These are phyloP conservation scores for Todiramphus chloris DNA, from an alignment of 2,113 vertebrate species.

Conservation along the genomic window DNA sequence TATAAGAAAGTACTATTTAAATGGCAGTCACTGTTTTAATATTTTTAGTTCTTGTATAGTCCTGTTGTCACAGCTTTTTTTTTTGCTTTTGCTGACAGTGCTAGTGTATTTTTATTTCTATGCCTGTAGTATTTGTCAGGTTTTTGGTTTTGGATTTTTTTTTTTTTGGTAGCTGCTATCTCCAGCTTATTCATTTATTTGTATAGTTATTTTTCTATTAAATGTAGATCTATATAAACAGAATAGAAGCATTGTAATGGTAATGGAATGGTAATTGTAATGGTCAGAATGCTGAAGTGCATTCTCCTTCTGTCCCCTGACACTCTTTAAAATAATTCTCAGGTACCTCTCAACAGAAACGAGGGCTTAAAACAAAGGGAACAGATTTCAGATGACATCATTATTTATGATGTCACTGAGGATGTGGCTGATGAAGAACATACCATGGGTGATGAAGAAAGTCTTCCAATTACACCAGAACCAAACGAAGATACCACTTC, in stretches of 20 bases:
- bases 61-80: background rate
- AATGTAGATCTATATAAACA: background rate
- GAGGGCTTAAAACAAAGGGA: conserved; percentile 82
- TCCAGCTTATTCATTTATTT: background rate
- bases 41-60: background rate
- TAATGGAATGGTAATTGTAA: background rate
- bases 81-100: background rate
- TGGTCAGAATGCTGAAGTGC: background rate
- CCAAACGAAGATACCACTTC: conserved; percentile 72
- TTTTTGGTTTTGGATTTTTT: background rate
- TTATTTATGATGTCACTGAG: conserved; percentile 91
- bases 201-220: background rate
- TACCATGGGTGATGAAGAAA: conserved; percentile 74
- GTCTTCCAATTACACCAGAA: conserved; percentile 74
- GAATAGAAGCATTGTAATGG: background rate
- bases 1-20: background rate
- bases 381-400: conserved; percentile 88
- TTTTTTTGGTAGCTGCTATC: background rate
- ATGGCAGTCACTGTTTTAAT: background rate
- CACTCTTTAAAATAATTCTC: background rate
- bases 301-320: background rate
- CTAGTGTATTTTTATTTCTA: background rate
- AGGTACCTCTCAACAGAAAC: conserved; percentile 78
- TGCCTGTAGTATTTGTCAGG: background rate
- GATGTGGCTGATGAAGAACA: conserved; percentile 71